Evolutionary conservation across 2,797 vertebrate species (phyloP).

Genomic region (Danionella dracula): DNA sequence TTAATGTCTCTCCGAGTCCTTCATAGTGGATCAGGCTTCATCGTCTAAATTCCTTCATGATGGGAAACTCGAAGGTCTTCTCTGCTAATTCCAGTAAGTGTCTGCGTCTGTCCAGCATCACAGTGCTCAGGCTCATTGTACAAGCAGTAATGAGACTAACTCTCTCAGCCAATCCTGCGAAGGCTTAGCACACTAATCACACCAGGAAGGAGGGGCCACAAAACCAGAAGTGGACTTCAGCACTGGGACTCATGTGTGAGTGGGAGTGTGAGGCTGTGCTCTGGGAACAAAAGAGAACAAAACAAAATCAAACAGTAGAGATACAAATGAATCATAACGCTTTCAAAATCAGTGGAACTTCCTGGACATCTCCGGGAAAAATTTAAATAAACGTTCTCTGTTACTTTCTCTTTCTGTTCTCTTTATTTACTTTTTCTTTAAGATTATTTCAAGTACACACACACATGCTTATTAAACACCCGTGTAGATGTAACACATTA

Average conservation of each 20-base stretch:
- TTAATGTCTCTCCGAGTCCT: neutral
- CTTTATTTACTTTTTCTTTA: too few relatives aligned
- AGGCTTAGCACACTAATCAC: conserved; percentile 16
- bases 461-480: too few relatives aligned
- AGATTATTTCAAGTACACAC: too few relatives aligned
- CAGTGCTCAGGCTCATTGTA: neutral
- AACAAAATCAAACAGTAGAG: neutral
- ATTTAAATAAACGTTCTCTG: too few relatives aligned
- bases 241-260: neutral
- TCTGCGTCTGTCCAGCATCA: conserved; percentile 7
- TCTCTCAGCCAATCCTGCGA: conserved; percentile 5
- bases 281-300: neutral
- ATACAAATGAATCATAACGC: too few relatives aligned
- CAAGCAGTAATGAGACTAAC: conserved; percentile 34
- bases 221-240: conserved; percentile 26
- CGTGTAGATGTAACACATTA: too few relatives aligned
- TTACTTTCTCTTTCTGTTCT: too few relatives aligned
- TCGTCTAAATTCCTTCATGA: neutral
- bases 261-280: neutral
- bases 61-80: neutral
- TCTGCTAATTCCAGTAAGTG: neutral
- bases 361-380: too few relatives aligned
- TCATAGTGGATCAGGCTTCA: conserved; percentile 4
- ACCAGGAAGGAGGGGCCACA: neutral
- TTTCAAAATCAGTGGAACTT: too few relatives aligned